Conservation (phyloP, 2,113 vertebrate genomes). For the Charina bottae region DNA sequence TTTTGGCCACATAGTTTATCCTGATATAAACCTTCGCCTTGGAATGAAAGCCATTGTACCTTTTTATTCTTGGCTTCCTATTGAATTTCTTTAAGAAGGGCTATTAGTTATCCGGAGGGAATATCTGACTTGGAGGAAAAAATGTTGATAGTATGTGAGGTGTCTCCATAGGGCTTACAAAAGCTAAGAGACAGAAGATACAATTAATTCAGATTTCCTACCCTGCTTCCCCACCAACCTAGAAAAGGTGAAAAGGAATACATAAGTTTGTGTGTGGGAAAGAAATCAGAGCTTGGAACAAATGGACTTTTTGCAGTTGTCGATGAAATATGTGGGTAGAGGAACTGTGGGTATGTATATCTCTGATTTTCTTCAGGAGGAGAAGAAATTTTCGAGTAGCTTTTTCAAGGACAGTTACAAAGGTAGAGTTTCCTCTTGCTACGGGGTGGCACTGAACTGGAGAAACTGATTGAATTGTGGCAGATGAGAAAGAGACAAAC, state of each 20-base stretch:
- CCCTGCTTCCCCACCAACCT: not conserved
- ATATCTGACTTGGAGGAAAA: not conserved
- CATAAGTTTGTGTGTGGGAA: not conserved
- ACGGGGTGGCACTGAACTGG: not conserved
- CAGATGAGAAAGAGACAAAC: not conserved
- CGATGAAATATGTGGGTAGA: not conserved
- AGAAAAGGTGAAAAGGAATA: not conserved
- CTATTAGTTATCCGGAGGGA: not conserved
- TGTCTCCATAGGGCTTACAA: not conserved
- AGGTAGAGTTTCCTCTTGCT: not conserved
- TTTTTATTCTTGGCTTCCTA: not conserved
- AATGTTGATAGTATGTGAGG: not conserved
- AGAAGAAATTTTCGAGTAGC: not conserved
- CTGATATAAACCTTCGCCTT: not conserved
- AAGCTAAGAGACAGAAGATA: not conserved
- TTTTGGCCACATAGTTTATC: not conserved
- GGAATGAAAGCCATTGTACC: not conserved
- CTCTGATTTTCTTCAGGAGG: not conserved
- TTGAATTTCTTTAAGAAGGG: not conserved
- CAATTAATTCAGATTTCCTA: not conserved
- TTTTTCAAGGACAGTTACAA: not conserved
- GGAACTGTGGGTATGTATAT: not conserved
- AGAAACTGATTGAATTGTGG: not conserved
- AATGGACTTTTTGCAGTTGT: not conserved
- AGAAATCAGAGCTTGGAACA: not conserved